Evolutionary conservation across 2,888 invertebrate species (phyloP).

Genomic region (Psylliodes chrysocephalus): DNA sequence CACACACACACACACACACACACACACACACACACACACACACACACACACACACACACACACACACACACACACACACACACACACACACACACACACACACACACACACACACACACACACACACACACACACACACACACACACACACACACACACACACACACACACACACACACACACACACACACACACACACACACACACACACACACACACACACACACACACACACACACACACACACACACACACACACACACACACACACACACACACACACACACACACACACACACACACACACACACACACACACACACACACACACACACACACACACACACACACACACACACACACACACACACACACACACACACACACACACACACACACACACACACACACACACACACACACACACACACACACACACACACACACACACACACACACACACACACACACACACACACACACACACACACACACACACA

Average conservation of each 20-base stretch:
- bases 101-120: slow-evolving; percentile 15
- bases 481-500: too few species aligned
- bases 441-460: too few species aligned
- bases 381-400: slow-evolving; percentile 15
- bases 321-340: slow-evolving; percentile 15
- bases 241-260: slow-evolving; percentile 15
- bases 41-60: slow-evolving; percentile 15
- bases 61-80: slow-evolving; percentile 15
- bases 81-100: slow-evolving; percentile 13
- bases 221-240: slow-evolving; percentile 14
- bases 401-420: slow-evolving; percentile 15
- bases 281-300: slow-evolving; percentile 15
- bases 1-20: slow-evolving; percentile 15
- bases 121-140: slow-evolving; percentile 15
- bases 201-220: slow-evolving; percentile 15
- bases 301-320: slow-evolving; percentile 15
- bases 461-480: too few species aligned
- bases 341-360: slow-evolving; percentile 15
- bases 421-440: slow-evolving; percentile 13
- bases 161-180: slow-evolving; percentile 15
- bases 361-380: slow-evolving; percentile 15
- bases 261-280: slow-evolving; percentile 15
- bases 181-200: slow-evolving; percentile 15
- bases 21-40: slow-evolving; percentile 15
- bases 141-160: slow-evolving; percentile 15